These are phyloP conservation scores for Hirtodrosophila confusa DNA, from an alignment of 2,888 invertebrate genomes.

Conservation along the genomic window DNA sequence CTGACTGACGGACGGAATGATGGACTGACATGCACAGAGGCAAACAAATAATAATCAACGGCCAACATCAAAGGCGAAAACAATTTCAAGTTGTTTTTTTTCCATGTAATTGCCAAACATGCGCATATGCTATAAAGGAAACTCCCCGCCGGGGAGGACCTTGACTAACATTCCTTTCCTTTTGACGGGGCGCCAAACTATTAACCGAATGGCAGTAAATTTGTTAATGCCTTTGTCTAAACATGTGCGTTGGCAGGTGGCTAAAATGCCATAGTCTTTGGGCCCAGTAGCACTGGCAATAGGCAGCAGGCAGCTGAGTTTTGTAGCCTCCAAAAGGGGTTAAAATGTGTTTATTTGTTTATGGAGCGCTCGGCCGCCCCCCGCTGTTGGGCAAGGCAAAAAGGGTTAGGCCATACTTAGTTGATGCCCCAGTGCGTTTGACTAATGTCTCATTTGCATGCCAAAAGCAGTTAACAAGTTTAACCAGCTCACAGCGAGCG, in stretches of 20 bases:
- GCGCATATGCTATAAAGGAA: constrained; percentile 57
- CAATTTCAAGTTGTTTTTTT: constrained; percentile 61
- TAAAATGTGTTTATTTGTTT: constrained; percentile 80
- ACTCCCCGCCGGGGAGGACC: constrained; percentile 1
- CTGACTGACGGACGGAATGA: constrained; percentile 34
- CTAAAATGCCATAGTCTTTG: constrained; percentile 32
- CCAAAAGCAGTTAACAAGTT: constrained; percentile 81
- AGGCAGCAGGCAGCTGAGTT: constrained; percentile 24
- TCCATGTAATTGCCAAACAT: constrained; percentile 66
- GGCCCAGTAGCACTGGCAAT: constrained; percentile 1
- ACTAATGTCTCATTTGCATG: constrained; percentile 81
- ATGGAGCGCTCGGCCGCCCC: constrained; percentile 58
- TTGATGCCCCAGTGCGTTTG: constrained; percentile 75
- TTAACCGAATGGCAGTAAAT: constrained; percentile 77
- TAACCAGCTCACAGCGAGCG: constrained; percentile 34
- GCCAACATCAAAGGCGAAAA: constrained; percentile 71
- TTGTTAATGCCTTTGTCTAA: constrained; percentile 80
- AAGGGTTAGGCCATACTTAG: constrained; percentile 53
- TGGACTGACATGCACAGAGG: constrained; percentile 68
- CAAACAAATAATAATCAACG: constrained; percentile 71
- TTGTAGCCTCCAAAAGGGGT: constrained; percentile 61
- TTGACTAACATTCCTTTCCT: constrained; percentile 22
- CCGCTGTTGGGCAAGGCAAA: constrained; percentile 38
- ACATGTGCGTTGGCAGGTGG: constrained; percentile 72
- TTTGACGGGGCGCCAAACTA: constrained; percentile 71